These are phyloP conservation scores for Suillia variegata DNA, from an alignment of 2,888 invertebrate species.

Conservation along the genomic window DNA sequence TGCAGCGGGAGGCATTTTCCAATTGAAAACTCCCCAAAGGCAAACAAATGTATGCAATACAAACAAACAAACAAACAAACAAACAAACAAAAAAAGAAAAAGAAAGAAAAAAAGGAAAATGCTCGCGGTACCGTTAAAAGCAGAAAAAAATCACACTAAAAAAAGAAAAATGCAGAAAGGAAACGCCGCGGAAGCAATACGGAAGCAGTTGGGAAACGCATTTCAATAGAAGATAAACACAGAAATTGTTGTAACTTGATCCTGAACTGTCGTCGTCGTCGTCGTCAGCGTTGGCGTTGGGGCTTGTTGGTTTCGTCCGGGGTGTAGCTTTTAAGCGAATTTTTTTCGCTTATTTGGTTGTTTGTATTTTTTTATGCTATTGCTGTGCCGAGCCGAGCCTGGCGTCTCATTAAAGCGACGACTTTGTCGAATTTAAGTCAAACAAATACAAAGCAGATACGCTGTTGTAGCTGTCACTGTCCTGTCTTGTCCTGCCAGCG, in stretches of 20 bases:
- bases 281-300: too few relatives aligned
- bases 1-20: constrained; percentile 18
- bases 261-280: too few relatives aligned
- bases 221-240: constrained; percentile 18
- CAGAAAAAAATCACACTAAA: neutral
- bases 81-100: neutral
- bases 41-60: neutral
- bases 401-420: neutral
- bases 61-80: neutral
- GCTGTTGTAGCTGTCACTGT: too few relatives aligned
- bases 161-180: too few relatives aligned
- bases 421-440: too few relatives aligned
- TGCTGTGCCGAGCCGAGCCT: neutral
- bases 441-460: too few relatives aligned
- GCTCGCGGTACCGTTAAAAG: constrained; percentile 5
- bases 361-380: neutral
- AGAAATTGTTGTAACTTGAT: constrained; percentile 26
- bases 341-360: constrained; percentile 8
- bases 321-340: neutral
- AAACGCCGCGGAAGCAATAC: neutral
- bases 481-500: too few relatives aligned
- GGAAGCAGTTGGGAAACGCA: too few relatives aligned
- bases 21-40: constrained; percentile 20
- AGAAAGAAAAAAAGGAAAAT: neutral
- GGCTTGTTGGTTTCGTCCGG: too few relatives aligned